A percentile compares a stretch with the other conserved stretches of the same genome.
Conservation (phyloP, 2,888 invertebrate species). For the Gymnoscelis rufifasciata region DNA sequence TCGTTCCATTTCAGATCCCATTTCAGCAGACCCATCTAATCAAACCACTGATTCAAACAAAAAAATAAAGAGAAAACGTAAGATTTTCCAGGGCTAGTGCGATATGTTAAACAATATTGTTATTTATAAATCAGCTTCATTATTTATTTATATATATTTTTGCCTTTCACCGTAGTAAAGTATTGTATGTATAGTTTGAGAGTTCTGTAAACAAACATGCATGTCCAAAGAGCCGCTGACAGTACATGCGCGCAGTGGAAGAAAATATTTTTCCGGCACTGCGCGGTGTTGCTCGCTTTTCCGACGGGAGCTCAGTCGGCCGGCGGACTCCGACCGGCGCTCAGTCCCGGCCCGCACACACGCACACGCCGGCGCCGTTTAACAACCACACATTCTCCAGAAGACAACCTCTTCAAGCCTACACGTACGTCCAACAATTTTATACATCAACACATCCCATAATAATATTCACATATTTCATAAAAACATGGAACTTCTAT, state of each 20-base stretch:
- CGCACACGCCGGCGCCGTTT: conserved; percentile 56
- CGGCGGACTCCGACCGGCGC: conserved; percentile 58
- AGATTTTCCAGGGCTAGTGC: no score
- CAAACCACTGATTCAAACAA: conserved; percentile 45
- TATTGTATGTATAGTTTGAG: no score
- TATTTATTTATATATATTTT: no score
- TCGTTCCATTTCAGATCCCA: conserved; percentile 15
- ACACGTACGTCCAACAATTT: conserved; percentile 52
- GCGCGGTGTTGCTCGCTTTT: conserved; percentile 40
- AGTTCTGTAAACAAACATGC: background rate
- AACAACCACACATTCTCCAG: conserved; percentile 56
- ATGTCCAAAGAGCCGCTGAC: background rate
- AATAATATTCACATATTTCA: background rate
- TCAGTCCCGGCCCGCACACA: conserved; percentile 43
- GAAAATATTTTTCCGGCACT: conserved; percentile 45
- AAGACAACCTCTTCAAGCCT: conserved; percentile 54
- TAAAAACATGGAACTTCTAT: background rate
- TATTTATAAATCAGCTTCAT: no score
- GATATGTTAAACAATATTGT: no score
- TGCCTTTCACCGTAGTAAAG: no score
- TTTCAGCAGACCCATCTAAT: conserved; percentile 49
- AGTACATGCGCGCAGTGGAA: conserved; percentile 32
- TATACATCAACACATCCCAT: conserved; percentile 19
- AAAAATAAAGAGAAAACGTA: conserved; percentile 57
- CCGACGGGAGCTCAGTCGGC: conserved; percentile 51